A percentile compares a stretch with the other conserved stretches of the same genome.
Evolutionary conservation across 2,888 invertebrate genomes (phyloP).

Genomic region (Strigamia crassipes): DNA sequence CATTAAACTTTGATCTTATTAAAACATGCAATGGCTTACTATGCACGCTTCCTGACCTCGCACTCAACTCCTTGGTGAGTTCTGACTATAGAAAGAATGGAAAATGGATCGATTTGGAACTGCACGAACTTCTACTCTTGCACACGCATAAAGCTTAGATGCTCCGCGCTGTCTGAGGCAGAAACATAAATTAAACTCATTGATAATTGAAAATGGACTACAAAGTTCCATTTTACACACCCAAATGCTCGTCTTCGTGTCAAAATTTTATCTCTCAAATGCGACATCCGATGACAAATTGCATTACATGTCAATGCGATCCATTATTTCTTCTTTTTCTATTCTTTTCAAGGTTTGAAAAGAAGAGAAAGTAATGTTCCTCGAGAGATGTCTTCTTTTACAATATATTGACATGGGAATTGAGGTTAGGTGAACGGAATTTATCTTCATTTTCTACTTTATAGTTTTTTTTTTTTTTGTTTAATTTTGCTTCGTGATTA

Average conservation of each 20-base stretch:
- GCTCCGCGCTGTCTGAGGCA: background rate
- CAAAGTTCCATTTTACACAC: too few species aligned
- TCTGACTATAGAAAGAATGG: slow-evolving; percentile 15
- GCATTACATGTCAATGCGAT: background rate
- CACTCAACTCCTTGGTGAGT: background rate
- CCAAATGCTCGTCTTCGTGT: background rate
- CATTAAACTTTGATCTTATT: slow-evolving; percentile 13
- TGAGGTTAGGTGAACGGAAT: slow-evolving; percentile 10
- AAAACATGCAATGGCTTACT: slow-evolving; percentile 5
- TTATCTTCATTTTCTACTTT: slow-evolving; percentile 12
- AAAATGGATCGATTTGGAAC: slow-evolving; percentile 12
- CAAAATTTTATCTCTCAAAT: background rate
- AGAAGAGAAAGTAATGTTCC: background rate
- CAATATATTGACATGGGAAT: background rate
- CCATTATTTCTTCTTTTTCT: background rate
- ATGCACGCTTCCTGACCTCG: background rate
- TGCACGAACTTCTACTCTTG: background rate
- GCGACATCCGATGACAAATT: background rate
- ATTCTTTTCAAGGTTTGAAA: background rate
- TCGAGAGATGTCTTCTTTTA: background rate
- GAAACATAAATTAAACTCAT: too few species aligned
- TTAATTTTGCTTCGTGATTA: too few species aligned
- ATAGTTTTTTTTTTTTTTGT: background rate
- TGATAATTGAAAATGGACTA: too few species aligned
- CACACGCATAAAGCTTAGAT: background rate